These are phyloP conservation scores for Apodemus agrarius DNA, from an alignment of 2,797 vertebrate species.

Conservation along the genomic window DNA sequence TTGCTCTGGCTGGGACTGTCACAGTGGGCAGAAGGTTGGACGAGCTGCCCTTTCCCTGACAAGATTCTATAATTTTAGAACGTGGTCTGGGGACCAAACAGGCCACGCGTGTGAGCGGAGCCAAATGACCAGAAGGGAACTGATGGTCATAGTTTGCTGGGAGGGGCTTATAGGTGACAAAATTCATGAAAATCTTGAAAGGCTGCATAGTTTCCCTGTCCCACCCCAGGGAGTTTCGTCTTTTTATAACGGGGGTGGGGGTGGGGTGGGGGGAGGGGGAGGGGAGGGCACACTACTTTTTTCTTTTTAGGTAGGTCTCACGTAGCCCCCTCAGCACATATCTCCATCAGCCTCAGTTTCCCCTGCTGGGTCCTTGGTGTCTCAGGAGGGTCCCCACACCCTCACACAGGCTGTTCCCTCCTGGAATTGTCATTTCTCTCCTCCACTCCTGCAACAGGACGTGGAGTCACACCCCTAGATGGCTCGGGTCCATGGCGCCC, in stretches of 20 bases:
- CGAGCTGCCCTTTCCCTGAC: constrained; percentile 4
- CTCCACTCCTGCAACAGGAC: not conserved
- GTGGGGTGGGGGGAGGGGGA: no score
- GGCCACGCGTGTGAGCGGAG: rapidly evolving
- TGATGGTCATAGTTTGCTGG: not conserved
- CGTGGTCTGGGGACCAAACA: not conserved
- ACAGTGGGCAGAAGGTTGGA: constrained; percentile 18
- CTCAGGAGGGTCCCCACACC: no score
- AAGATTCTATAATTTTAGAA: constrained; percentile 31
- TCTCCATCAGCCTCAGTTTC: rapidly evolving
- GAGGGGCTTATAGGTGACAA: not conserved
- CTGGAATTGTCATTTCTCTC: not conserved
- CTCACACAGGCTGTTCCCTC: not conserved
- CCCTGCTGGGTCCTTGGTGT: not conserved
- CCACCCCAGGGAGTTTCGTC: not conserved
- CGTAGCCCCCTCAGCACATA: no score
- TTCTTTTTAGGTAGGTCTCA: not conserved
- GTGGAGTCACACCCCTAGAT: no score
- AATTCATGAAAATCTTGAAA: not conserved
- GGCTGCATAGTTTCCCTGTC: rapidly evolving
- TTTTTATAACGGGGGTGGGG: not conserved
- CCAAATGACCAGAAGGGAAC: not conserved
- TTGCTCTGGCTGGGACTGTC: not conserved
- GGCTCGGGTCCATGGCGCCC: rapidly evolving
- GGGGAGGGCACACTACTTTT: not conserved